These are phyloP conservation scores for Intellagama lesueurii DNA, from an alignment of 2,797 vertebrate species.

Conservation along the genomic window DNA sequence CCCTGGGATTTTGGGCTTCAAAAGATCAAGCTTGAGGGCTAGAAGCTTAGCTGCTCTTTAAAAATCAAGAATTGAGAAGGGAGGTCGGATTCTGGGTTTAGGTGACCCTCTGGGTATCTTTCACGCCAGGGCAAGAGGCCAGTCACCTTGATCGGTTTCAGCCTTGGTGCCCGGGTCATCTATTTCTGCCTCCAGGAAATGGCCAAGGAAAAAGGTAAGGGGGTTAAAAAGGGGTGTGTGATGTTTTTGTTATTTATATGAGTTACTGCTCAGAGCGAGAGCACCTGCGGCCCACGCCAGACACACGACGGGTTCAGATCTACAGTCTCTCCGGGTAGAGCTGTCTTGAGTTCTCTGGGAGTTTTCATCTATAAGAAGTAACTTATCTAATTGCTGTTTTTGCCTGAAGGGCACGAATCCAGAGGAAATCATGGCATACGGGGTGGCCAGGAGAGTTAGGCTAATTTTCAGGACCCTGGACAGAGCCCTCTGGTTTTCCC, in stretches of 20 bases:
- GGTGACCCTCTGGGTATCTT: not conserved
- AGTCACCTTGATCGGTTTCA: constrained; percentile 95
- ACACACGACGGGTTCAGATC: no score
- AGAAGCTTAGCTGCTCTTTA: not conserved
- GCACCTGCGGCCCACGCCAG: not conserved
- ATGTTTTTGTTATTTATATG: no score
- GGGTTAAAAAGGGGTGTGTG: no score
- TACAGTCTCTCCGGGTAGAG: not conserved
- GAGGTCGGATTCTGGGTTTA: not conserved
- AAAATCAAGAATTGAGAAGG: not conserved
- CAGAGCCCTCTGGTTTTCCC: no score
- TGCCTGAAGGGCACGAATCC: no score
- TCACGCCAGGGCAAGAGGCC: constrained; percentile 88
- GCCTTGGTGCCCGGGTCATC: constrained; percentile 95
- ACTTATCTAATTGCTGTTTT: no score
- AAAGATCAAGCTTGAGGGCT: not conserved
- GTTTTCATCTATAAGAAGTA: not conserved
- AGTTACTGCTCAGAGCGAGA: not conserved
- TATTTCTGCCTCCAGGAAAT: constrained; percentile 98
- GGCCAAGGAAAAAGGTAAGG: constrained; percentile 89
- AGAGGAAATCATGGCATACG: no score
- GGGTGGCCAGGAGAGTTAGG: no score
- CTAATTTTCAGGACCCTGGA: no score
- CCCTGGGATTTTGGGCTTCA: not conserved
- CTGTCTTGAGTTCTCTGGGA: not conserved